Percentiles rank a stretch among this genome's conserved stretches.
phyloP scores from a whole-genome alignment of 2,888 invertebrate species.

The Ochropacha duplaris region DNA sequence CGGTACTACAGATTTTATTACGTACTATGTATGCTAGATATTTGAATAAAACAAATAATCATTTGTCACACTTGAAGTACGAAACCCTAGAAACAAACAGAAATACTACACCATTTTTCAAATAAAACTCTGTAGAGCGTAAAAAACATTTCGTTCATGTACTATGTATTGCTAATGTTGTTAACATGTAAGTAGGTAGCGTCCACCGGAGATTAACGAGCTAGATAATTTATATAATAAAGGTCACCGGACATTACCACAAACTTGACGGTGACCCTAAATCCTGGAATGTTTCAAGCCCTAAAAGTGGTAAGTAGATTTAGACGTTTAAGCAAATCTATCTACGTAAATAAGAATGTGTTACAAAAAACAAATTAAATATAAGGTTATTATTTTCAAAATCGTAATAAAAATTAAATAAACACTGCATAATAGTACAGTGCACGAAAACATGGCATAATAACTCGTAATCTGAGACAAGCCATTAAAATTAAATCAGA shows the following conservation, averaged over 20 bases:
- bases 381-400: no score
- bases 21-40: no score
- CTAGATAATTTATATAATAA: conserved; percentile 41
- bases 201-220: conserved; percentile 43
- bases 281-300: conserved; percentile 6
- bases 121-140: background rate
- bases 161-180: conserved; percentile 15
- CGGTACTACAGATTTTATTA: no score
- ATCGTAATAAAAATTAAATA: no score
- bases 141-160: background rate
- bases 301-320: background rate
- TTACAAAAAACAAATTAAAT: no score
- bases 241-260: conserved; percentile 34
- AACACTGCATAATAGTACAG: background rate
- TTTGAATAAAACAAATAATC: no score
- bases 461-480: background rate
- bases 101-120: background rate
- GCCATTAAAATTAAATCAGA: background rate
- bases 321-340: no score
- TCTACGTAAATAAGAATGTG: no score
- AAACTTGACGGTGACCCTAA: conserved; percentile 27
- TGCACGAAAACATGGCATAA: background rate
- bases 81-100: background rate
- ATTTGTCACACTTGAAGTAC: no score
- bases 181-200: conserved; percentile 22